These are phyloP conservation scores for Fundulus diaphanus DNA, from an alignment of 2,797 vertebrate genomes.

Conservation along the genomic window DNA sequence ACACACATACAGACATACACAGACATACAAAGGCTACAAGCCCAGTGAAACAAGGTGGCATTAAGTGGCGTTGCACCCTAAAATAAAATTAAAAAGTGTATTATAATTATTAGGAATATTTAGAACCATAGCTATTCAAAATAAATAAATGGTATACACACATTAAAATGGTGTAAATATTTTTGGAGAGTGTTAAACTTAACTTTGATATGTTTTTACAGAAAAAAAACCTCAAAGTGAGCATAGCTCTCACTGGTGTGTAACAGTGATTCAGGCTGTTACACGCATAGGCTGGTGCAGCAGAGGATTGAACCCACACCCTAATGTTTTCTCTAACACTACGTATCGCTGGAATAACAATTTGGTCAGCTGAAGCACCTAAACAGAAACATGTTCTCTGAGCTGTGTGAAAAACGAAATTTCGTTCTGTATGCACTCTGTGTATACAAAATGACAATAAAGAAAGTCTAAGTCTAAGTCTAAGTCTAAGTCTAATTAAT, in stretches of 20 bases:
- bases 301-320: no score
- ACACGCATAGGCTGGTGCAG: not conserved
- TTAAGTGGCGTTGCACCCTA: not conserved
- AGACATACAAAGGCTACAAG: not conserved
- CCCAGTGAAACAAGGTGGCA: not conserved
- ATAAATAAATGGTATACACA: not conserved
- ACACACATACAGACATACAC: conserved; percentile 21
- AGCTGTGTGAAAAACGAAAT: no score
- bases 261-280: not conserved
- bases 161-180: not conserved
- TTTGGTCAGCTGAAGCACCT: not conserved
- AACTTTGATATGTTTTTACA: not conserved
- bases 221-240: not conserved
- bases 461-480: no score
- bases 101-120: not conserved
- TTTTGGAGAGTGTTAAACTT: not conserved
- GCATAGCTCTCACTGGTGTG: not conserved
- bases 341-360: not conserved
- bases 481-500: no score
- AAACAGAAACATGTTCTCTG: not conserved
- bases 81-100: not conserved
- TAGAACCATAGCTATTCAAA: not conserved
- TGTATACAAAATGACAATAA: no score
- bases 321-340: not conserved
- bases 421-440: no score